Evolutionary conservation across 2,113 vertebrate genomes (phyloP).

Genomic region (Tenrec ecaudatus): DNA sequence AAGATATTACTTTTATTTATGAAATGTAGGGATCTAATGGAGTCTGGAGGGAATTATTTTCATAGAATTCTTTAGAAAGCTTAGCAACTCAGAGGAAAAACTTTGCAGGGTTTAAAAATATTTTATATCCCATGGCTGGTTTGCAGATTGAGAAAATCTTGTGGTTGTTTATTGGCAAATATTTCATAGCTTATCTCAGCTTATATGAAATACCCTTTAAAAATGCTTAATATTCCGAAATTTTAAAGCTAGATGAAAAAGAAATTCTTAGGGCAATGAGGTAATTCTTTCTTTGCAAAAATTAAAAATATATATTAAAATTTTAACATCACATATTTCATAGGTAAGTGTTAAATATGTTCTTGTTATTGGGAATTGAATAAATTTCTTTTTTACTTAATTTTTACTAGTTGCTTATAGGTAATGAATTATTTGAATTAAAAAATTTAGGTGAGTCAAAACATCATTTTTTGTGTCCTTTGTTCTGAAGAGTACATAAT

Average conservation of each 20-base stretch:
- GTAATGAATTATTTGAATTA: conserved; percentile 33
- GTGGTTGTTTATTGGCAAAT: conserved; percentile 69
- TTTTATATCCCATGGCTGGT: conserved; percentile 71
- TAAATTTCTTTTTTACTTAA: conserved; percentile 41
- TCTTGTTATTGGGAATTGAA: background rate
- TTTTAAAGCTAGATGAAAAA: conserved; percentile 51
- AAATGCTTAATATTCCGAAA: conserved; percentile 72
- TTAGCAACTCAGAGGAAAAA: conserved; percentile 62
- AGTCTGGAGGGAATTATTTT: conserved; percentile 61
- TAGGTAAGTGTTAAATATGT: background rate
- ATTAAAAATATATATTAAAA: conserved; percentile 54
- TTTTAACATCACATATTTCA: conserved; percentile 9
- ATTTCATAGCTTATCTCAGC: conserved; percentile 72
- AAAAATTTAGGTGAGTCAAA: conserved; percentile 41
- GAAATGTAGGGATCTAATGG: conserved; percentile 10
- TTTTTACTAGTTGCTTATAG: background rate
- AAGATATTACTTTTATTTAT: conserved; percentile 62
- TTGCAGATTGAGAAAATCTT: conserved; percentile 68
- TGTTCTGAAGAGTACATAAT: conserved; percentile 41
- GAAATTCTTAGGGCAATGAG: conserved; percentile 51
- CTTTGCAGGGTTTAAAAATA: conserved; percentile 70
- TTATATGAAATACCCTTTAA: background rate
- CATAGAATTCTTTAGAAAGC: conserved; percentile 67
- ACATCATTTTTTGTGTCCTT: background rate
- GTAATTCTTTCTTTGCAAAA: conserved; percentile 60